phyloP scores from a whole-genome alignment of 2,888 invertebrate genomes.

The Sialis lutaria region DNA sequence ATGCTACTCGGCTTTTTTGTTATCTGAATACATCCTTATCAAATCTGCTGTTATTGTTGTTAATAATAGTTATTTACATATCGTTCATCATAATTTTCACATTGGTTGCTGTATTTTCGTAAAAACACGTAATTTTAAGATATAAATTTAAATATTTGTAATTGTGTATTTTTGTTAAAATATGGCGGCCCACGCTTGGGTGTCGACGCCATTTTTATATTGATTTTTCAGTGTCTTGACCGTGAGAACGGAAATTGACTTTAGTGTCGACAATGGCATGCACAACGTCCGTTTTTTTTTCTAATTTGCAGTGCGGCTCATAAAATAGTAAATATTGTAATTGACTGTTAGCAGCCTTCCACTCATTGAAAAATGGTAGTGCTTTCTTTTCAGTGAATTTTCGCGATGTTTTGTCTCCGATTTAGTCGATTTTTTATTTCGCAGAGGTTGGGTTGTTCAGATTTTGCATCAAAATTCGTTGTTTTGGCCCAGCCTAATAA shows the following conservation, averaged over 20 bases:
- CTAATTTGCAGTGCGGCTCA: no score
- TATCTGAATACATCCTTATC: not conserved
- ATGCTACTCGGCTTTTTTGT: constrained; percentile 1
- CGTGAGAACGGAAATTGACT: no score
- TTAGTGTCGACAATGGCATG: no score
- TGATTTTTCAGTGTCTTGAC: constrained; percentile 11
- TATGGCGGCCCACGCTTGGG: constrained; percentile 13
- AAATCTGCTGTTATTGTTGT: not conserved
- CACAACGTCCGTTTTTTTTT: no score
- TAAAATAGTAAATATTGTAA: no score
- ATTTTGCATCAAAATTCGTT: constrained; percentile 18
- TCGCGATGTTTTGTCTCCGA: constrained; percentile 1
- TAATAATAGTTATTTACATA: not conserved
- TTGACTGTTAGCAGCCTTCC: no score
- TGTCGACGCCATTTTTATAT: constrained; percentile 12
- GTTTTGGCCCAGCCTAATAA: constrained; percentile 12
- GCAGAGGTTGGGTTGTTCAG: constrained; percentile 10
- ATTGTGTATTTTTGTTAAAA: not conserved
- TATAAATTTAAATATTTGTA: not conserved
- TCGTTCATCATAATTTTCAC: no score
- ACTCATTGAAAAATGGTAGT: no score
- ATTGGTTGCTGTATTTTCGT: no score
- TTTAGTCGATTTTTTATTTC: constrained; percentile 10
- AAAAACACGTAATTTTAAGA: no score
- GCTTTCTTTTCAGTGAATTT: constrained; percentile 2